Conservation (phyloP, 2,888 invertebrate genomes). For the Oscheius sp. region DNA sequence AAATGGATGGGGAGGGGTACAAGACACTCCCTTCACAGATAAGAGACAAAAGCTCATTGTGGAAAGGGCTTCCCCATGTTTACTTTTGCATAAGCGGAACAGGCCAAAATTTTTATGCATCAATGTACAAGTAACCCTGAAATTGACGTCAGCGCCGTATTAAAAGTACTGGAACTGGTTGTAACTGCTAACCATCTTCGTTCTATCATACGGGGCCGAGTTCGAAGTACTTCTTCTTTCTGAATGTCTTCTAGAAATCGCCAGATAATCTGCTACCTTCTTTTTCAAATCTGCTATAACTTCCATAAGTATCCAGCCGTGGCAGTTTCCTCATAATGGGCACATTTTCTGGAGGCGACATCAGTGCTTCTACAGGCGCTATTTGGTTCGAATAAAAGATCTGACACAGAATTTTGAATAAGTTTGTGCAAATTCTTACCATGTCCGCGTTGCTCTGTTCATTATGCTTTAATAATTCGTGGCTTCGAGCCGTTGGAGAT, state of each 20-base stretch:
- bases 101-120: neutral
- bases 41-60: too few species aligned
- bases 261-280: neutral
- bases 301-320: conserved; percentile 20
- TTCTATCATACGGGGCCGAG: neutral
- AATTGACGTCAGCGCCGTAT: neutral
- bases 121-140: neutral
- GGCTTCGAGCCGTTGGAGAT: conserved; percentile 18
- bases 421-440: neutral
- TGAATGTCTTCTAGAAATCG: neutral
- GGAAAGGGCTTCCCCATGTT: too few species aligned
- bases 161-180: conserved; percentile 29
- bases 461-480: neutral
- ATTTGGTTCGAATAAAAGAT: conserved; percentile 19
- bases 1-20: too few species aligned
- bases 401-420: neutral
- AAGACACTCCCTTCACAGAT: too few species aligned
- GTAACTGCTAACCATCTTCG: conserved; percentile 13
- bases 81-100: too few species aligned
- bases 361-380: neutral
- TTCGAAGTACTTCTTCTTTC: neutral
- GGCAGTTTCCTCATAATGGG: conserved; percentile 23
- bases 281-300: neutral
- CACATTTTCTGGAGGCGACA: neutral
- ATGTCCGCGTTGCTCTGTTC: neutral